These are phyloP conservation scores for Saccopteryx leptura DNA, from an alignment of 2,113 vertebrate genomes.

Conservation along the genomic window DNA sequence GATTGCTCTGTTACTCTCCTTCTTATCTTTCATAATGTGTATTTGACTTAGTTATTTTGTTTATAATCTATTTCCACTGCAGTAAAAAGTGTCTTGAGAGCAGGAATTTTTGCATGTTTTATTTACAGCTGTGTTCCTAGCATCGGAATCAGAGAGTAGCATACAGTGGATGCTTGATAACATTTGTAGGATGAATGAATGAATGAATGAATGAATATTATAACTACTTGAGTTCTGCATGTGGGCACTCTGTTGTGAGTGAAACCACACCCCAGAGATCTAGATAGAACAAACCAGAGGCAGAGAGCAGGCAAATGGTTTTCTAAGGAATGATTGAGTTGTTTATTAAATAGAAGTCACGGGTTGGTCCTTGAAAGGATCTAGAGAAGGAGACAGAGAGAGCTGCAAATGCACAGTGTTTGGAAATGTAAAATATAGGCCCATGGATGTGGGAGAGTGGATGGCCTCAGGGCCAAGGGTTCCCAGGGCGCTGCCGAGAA, in stretches of 20 bases:
- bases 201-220: neutral
- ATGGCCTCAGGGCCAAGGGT: neutral
- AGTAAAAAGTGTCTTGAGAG: neutral
- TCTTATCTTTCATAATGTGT: neutral
- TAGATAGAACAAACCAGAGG: neutral
- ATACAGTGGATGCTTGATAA: neutral
- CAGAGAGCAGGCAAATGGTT: neutral
- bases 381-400: neutral
- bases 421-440: neutral
- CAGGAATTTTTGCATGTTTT: neutral
- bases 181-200: neutral
- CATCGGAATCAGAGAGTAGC: neutral
- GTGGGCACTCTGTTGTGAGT: neutral
- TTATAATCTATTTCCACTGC: neutral
- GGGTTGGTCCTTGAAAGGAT: neutral
- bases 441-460: neutral
- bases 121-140: neutral
- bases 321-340: neutral
- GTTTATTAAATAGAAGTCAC: neutral
- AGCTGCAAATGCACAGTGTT: neutral
- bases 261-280: neutral
- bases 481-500: neutral
- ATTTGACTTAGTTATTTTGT: constrained; percentile 6
- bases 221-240: neutral
- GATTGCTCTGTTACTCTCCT: neutral